Conservation (phyloP, 2,888 invertebrate genomes). For the Hydriomena furcata region DNA sequence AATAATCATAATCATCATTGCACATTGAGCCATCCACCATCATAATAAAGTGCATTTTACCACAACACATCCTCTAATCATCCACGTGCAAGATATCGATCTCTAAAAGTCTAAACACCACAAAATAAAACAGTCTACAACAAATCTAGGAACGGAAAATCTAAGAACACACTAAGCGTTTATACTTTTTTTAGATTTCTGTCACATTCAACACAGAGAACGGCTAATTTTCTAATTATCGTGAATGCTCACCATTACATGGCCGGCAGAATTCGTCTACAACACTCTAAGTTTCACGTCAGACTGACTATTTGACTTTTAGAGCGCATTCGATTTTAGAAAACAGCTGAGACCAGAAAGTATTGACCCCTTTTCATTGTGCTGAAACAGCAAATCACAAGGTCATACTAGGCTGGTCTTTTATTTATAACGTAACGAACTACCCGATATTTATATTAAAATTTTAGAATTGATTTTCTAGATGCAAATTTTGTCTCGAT, state of each 20-base stretch:
- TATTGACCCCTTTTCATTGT: slow-evolving; percentile 41
- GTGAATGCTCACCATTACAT: slow-evolving; percentile 75
- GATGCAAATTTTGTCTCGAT: no score
- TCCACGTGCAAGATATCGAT: slow-evolving; percentile 47
- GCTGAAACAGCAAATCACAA: slow-evolving; percentile 10
- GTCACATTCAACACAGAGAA: slow-evolving; percentile 56
- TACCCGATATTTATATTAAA: background rate
- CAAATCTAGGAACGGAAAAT: slow-evolving; percentile 3
- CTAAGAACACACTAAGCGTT: slow-evolving; percentile 22
- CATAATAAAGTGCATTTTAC: slow-evolving; percentile 39
- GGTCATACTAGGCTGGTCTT: slow-evolving; percentile 24
- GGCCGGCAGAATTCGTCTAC: slow-evolving; percentile 58
- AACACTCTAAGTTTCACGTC: slow-evolving; percentile 60
- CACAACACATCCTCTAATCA: slow-evolving; percentile 26
- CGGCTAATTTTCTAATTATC: slow-evolving; percentile 48
- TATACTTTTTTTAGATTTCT: slow-evolving; percentile 35
- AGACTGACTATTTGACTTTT: slow-evolving; percentile 65
- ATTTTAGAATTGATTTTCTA: background rate
- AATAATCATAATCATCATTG: slow-evolving; percentile 1
- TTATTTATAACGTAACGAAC: background rate
- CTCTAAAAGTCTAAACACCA: slow-evolving; percentile 25
- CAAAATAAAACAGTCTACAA: slow-evolving; percentile 8
- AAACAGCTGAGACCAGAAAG: slow-evolving; percentile 68
- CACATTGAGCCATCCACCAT: slow-evolving; percentile 46
- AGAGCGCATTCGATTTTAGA: slow-evolving; percentile 67